Conservation (phyloP, 1,140 invertebrate species). For the Drepana arcuata region DNA sequence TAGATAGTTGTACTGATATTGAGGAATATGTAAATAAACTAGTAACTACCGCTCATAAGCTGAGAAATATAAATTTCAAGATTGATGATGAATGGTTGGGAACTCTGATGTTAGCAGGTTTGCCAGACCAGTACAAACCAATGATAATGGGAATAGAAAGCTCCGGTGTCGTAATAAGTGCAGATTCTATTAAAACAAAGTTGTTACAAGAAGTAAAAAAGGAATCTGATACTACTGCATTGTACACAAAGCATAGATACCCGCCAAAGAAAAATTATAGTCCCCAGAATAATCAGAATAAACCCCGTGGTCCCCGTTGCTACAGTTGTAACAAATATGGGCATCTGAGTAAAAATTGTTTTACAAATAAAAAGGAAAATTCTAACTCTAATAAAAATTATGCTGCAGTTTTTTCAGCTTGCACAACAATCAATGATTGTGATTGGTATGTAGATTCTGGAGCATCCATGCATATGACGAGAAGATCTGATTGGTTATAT, state of each 20-base stretch:
- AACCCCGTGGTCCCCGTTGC: not conserved
- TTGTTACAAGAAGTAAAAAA: not conserved
- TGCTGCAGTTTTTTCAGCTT: conserved; percentile 4
- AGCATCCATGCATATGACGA: not conserved
- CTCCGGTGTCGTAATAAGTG: not conserved
- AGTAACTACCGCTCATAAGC: not conserved
- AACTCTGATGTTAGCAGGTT: not conserved
- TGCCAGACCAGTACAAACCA: not conserved
- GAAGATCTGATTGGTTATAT: not conserved
- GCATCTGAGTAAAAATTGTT: conserved; percentile 2
- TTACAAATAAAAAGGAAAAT: conserved; percentile 1
- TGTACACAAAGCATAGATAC: not conserved
- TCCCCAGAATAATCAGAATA: not conserved
- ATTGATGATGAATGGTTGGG: not conserved
- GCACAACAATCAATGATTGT: not conserved
- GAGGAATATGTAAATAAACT: conserved; percentile 4
- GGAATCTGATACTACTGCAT: not conserved
- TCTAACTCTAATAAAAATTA: conserved; percentile 3
- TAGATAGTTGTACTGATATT: not conserved
- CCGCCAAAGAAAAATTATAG: not conserved
- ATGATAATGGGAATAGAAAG: not conserved
- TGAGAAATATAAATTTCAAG: not conserved
- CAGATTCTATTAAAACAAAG: not conserved
- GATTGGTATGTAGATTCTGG: conserved; percentile 3
- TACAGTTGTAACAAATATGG: too few relatives aligned